Conservation (phyloP, 2,113 vertebrate species). For the Oreocharis arfaki region DNA sequence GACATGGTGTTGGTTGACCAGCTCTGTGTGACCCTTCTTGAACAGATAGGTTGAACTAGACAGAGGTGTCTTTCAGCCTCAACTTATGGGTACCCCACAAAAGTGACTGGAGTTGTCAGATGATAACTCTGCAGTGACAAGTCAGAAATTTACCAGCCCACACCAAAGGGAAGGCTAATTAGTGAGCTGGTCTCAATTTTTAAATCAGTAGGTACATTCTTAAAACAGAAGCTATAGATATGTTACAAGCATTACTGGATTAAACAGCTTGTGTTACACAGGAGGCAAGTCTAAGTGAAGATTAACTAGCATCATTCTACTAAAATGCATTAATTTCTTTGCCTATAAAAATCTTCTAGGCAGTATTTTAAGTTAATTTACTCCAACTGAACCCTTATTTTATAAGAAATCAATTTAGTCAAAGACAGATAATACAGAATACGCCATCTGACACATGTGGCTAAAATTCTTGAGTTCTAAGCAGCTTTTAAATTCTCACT, state of each 20-base stretch:
- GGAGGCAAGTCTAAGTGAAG: background rate
- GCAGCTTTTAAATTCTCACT: background rate
- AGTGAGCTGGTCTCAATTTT: background rate
- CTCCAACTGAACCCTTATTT: background rate
- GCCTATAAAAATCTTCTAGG: background rate
- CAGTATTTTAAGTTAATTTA: background rate
- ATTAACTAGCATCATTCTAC: background rate
- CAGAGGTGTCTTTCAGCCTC: background rate
- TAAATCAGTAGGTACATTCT: background rate
- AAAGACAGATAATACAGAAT: background rate
- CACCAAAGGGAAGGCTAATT: background rate
- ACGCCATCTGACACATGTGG: background rate
- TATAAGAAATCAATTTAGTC: background rate
- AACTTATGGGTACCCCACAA: background rate
- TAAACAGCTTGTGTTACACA: background rate
- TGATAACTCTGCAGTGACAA: background rate
- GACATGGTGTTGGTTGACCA: too few relatives aligned
- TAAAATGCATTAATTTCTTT: background rate
- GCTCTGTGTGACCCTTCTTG: background rate
- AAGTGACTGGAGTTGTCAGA: background rate
- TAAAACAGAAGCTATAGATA: background rate
- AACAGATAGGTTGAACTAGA: background rate
- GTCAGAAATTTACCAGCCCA: rapidly evolving
- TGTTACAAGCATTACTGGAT: background rate
- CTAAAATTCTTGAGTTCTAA: background rate